These are phyloP conservation scores for Mimachlamys varia DNA, from an alignment of 2,888 invertebrate species.

Conservation along the genomic window DNA sequence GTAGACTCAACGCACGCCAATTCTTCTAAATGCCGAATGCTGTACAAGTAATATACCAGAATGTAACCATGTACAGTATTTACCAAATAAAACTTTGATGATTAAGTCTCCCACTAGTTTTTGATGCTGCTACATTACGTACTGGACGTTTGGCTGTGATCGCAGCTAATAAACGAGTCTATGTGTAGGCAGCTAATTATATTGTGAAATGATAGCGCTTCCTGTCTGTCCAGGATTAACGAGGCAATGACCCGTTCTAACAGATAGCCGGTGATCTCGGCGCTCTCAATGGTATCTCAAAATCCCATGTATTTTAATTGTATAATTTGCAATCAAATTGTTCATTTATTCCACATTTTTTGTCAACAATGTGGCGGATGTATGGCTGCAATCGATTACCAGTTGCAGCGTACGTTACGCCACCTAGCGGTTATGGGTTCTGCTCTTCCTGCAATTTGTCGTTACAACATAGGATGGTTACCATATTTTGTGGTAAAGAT, in stretches of 20 bases:
- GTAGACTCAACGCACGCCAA: no score
- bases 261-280: not conserved
- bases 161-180: not conserved
- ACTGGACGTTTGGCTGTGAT: not conserved
- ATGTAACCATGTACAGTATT: not conserved
- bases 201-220: not conserved
- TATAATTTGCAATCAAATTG: conserved; percentile 7
- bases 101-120: not conserved
- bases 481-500: not conserved
- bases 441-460: not conserved
- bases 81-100: not conserved
- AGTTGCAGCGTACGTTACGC: not conserved
- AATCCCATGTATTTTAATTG: not conserved
- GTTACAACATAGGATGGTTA: not conserved
- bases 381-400: not conserved
- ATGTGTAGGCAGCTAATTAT: not conserved
- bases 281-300: not conserved
- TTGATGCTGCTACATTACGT: not conserved
- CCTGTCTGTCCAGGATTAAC: not conserved
- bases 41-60: not conserved
- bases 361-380: not conserved
- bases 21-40: not conserved
- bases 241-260: not conserved
- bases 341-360: not conserved
- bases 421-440: not conserved